Evolutionary conservation across 2,113 vertebrate species (phyloP), one percentile per base, ranked within the genome.

Genomic region (Hiodon alosoides): DNA sequence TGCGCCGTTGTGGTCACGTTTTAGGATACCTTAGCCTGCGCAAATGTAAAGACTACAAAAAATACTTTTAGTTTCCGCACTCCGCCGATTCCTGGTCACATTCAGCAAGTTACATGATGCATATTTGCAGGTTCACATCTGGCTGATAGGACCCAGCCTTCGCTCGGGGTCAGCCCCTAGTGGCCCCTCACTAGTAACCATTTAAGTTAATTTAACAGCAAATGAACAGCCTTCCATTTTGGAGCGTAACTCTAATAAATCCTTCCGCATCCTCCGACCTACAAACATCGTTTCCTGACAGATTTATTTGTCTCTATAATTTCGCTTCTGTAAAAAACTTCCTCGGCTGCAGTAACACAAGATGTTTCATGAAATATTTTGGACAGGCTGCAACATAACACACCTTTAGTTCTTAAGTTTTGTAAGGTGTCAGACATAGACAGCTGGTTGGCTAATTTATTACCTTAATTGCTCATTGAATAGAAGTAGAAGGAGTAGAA

Each of bases 231-330:
- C 46, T 11, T 8, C 9, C 64, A 48, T 66, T 17, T 66, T 66
- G 31, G 64, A 10, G 61, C 54, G n/a, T 17, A 17, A 11, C 64
- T 66, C 11, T 17, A 66, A 66, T 8, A 47, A 66, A 48, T 66
- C 64, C 64, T 48, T 47, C 31, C 11, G 46, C 8, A 47, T 66
- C 31, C 48, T 4, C 64, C 5, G 64, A 48, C 31, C 64, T 4
- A 66, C 64, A 11, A 47, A 48, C 46, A 47, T 47, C 6, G 9
- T 47, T 47, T 48, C 8, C 64, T 66, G 64, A 66, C 64, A 66
- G 48, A 66, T 66, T 66, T 66, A 66, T 66, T 31, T 31, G 64
- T 66, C 46, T 3, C 64, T 47, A 66, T 66, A 66, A 47, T 66
- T 66, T 48, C 46, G 31, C 64, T 66, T 47, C 31, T 9, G 4